Base-by-base conservation (phyloP, 2,113 vertebrate species). In the Tyrannus savana region DNA sequence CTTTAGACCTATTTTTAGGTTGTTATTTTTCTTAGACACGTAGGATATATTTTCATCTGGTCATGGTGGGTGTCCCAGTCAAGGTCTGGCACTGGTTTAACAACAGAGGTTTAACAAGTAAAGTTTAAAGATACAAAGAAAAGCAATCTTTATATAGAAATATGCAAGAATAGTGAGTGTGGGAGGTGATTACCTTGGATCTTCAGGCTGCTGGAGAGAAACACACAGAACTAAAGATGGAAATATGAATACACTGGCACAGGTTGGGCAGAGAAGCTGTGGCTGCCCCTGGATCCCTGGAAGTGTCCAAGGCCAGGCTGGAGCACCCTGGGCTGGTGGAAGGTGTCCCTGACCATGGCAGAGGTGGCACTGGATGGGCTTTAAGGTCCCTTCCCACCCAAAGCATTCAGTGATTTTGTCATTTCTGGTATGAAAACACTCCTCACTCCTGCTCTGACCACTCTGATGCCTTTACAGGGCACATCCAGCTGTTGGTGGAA, bases 281-380 rank as follows among this genome's bases (percentile, higher is more conserved):
- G 71, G 82, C 41, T 85, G 60, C 66, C 56, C 55, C 74, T 59
- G 84, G 39, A 58, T 37, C 59, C 74, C 66, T 79, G 74, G 28
- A 5, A 63, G n/a, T 55, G 75, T 5, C 59, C 50, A 4, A 37
- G 50, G 41, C 24, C 85, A 56, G 41, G 50, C 0, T 88, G 85
- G 71, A 68, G 18, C 35, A 56, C 1, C 84, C 67, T 81, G 68
- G 77, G 15, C 6, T 30, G 35, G 44, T 24, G 77, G 68, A 12
- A 59, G 59, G 50, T 22, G 68, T 66, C 76, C 68, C 76, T 88
- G 50, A 67, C 39, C 85, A 35, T 7, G 28, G 22, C 56, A n/a
- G 66, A 67, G 49, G 1, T 17, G 67, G 67, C 0, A 7, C 0
- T 4, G 25, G 31, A 0, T 3, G 76, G 13, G 28, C 5, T 75